Evolutionary conservation across 2,888 invertebrate species (phyloP).

Genomic region (Macrophya annulata): DNA sequence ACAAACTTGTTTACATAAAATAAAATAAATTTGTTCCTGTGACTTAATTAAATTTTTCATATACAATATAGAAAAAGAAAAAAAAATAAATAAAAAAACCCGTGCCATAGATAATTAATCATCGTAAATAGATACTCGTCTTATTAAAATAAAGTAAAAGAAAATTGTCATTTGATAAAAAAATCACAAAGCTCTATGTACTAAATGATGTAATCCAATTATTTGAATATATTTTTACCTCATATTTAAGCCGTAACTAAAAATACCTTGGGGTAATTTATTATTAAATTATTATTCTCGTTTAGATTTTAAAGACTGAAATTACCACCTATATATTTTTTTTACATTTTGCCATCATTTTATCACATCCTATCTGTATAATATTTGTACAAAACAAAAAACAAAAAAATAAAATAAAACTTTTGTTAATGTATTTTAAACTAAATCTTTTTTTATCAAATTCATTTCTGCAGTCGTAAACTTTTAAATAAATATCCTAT

Average conservation of each 20-base stretch:
- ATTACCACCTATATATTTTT: conserved; percentile 68
- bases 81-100: neutral
- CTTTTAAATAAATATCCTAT: neutral
- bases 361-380: conserved; percentile 68
- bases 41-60: conserved; percentile 56
- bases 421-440: conserved; percentile 72
- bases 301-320: conserved; percentile 73
- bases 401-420: conserved; percentile 68
- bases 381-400: conserved; percentile 76
- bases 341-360: conserved; percentile 70
- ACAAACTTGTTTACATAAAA: conserved; percentile 42
- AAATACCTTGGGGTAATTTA: neutral
- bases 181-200: neutral
- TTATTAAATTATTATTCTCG: conserved; percentile 44
- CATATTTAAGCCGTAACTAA: neutral
- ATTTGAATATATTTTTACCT: neutral
- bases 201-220: neutral
- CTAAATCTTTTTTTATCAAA: neutral
- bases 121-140: neutral
- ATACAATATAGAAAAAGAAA: neutral
- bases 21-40: conserved; percentile 55
- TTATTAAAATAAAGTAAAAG: neutral
- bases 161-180: neutral
- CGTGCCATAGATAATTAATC: conserved; percentile 46
- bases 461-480: neutral